Base-by-base conservation (phyloP, 2,888 invertebrate species). In the Leucania comma region DNA sequence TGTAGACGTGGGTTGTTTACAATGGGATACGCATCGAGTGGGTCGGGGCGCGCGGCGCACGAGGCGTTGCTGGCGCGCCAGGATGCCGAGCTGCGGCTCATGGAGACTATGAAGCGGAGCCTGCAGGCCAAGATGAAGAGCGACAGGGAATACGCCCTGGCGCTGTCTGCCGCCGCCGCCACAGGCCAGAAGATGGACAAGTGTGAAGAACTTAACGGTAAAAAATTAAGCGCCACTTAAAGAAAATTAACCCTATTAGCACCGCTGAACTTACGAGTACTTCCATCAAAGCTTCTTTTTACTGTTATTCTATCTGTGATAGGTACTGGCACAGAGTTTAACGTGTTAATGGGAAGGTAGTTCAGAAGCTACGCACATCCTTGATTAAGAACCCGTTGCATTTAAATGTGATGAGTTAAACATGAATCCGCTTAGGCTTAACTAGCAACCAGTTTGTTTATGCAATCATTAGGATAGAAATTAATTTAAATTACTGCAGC, bases 51-150 rank as follows among this genome's bases (percentile, higher is more conserved):
- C 89, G 97, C 97, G 84, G 98, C 99, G 88, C 99, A 99, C 93
- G 99, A 99, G 94, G 99, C 99, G 81, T 96, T 99, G 86, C 96
- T 99, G 85, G 97, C 97, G 75, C 97, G 99, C 68, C 99, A 99
- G 94, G 99, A 99, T 92, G 98, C 98, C 26, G 99, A 99, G 95
- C 96, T 99, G 72, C 97, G 98, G 83, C 97, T 99, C 60, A 97
- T 99, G 96, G 99, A 99, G 90, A 98, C 98, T 80, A 98, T 99
- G 97, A 98, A 98, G 89, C 96, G 98, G 78, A 98, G 98, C 88
- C 96, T 99, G 70, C 97, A 97, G 83, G 97, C 97, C 83, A 98
- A 99, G 95, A 98, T 99, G 91, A 98, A 99, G 94, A 98, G 98
- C 89, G 99, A 99, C 92, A 97, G 98, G 83, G 99, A 99, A 89